Evolutionary conservation across 2,797 vertebrate species (phyloP), one percentile per base, ranked within the genome.

Genomic region (Anomalospiza imberbis): DNA sequence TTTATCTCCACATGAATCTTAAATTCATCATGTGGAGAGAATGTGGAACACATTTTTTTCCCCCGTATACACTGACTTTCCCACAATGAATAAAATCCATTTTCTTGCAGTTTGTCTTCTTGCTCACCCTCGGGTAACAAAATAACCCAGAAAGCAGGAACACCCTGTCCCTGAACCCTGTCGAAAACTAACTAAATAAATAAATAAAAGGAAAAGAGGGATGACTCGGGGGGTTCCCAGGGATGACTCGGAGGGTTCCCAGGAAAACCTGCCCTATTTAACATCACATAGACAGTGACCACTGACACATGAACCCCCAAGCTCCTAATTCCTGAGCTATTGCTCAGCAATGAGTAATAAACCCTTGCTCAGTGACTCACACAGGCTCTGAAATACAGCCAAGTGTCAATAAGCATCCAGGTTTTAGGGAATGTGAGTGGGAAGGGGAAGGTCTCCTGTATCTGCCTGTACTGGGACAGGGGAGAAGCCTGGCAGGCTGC

Each of bases 1-100:
- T 95, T 96, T 93, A 94, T 95, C 88, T 94, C 88, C 86, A 65
- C 88, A 94, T 85, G 86, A 96, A 92, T 93, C 93, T 87, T 72
- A 95, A 77, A 96, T 94, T 96, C 85, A 93, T 95, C 85, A 95
- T 95, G 86, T 60, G 87, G 79, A 96, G 93, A 89, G 89, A 97
- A 95, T 96, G 89, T 92, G 79, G 94, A 95, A 91, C 93, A 54
- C 88, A 87, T 95, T 83, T 94, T 78, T 76, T 60, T 0, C n/a
- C 50, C 79, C 81, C 1, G 0, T 79, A 68, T 89, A 91, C 42
- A 26, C 60, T 88, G 48, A 62, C 55, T 94, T 89, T 96, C 89
- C 93, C 94, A 97, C 95, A 96, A 94, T 53, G 93, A 93, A 89
- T 77, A 93, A 93, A 94, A 96, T 88, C 75, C 71, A 42, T 94